Evolutionary conservation across 2,888 invertebrate species (phyloP).

Genomic region (Caenorhabditis sinica): DNA sequence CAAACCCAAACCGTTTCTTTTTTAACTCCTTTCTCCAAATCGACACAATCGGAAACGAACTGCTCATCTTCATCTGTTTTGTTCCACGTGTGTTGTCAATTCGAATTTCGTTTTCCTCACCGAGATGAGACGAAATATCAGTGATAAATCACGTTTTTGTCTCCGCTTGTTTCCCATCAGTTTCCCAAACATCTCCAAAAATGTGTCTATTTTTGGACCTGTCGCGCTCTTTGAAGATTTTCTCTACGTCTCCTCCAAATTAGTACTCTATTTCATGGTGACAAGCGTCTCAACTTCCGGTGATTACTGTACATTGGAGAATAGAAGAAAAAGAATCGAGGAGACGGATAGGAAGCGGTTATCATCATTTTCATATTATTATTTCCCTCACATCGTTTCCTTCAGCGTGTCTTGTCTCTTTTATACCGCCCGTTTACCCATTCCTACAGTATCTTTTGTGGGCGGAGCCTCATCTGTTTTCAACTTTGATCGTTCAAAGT

Average conservation of each 20-base stretch:
- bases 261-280: neutral
- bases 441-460: conserved; percentile 29
- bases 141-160: conserved; percentile 57
- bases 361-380: conserved; percentile 24
- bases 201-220: conserved; percentile 37
- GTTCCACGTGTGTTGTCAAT: conserved; percentile 26
- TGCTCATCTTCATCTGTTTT: conserved; percentile 22
- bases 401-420: neutral
- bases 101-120: conserved; percentile 36
- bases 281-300: conserved; percentile 50
- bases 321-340: neutral
- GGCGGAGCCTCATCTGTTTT: conserved; percentile 29
- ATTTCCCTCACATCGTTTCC: neutral
- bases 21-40: neutral
- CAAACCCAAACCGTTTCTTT: neutral
- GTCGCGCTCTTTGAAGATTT: conserved; percentile 62
- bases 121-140: conserved; percentile 33
- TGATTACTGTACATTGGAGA: conserved; percentile 47
- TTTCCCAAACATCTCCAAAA: conserved; percentile 36
- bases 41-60: conserved; percentile 13
- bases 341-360: conserved; percentile 32
- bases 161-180: conserved; percentile 13
- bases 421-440: conserved; percentile 24
- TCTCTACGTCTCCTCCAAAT: conserved; percentile 38
- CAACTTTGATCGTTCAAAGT: conserved; percentile 49